These are phyloP conservation scores for Coenonympha arcania DNA, from an alignment of 2,888 invertebrate genomes.

Conservation along the genomic window DNA sequence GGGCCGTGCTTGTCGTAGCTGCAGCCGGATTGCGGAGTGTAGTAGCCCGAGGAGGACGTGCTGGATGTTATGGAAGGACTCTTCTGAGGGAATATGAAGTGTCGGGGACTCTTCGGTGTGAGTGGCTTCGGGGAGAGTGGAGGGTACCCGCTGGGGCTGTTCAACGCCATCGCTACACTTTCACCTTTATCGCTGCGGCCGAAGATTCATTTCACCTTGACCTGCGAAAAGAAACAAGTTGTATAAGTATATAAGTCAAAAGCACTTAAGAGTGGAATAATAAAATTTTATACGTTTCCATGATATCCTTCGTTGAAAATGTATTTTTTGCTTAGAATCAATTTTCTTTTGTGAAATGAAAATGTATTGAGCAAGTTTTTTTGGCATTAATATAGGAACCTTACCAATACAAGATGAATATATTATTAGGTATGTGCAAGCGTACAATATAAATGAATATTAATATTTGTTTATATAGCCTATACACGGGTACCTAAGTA, in stretches of 20 bases:
- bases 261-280: conserved; percentile 4
- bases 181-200: conserved; percentile 38
- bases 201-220: conserved; percentile 44
- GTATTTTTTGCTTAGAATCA: conserved; percentile 3
- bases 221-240: conserved; percentile 47
- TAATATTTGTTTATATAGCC: too few species aligned
- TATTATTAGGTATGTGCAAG: neutral
- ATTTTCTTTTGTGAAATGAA: neutral
- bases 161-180: conserved; percentile 67
- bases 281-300: conserved; percentile 6
- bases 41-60: conserved; percentile 73
- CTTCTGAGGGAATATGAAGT: conserved; percentile 71
- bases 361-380: neutral
- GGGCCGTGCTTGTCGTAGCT: conserved; percentile 64
- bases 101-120: conserved; percentile 73
- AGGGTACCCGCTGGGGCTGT: conserved; percentile 74
- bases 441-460: too few species aligned
- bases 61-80: conserved; percentile 70
- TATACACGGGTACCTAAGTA: too few species aligned
- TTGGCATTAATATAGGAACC: neutral
- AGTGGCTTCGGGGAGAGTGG: conserved; percentile 73
- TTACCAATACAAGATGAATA: neutral
- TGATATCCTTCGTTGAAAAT: conserved; percentile 2
- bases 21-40: conserved; percentile 71
- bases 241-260: conserved; percentile 2